These are phyloP conservation scores for Pristionchus arcanus DNA, from an alignment of 2,888 invertebrate species.

Conservation along the genomic window DNA sequence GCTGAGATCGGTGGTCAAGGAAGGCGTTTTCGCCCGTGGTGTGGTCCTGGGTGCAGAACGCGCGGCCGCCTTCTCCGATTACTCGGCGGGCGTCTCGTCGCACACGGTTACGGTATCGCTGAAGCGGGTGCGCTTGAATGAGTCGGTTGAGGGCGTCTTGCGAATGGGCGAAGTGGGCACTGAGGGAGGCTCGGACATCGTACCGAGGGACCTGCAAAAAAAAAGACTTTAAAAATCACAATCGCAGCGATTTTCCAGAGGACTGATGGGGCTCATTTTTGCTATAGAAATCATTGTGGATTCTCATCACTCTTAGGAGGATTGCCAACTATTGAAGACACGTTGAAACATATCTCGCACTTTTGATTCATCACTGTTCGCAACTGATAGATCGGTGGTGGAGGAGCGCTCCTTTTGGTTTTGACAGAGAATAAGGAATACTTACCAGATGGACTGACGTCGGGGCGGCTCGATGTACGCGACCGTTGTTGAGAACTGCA, in stretches of 20 bases:
- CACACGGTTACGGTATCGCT: constrained; percentile 68
- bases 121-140: constrained; percentile 67
- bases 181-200: constrained; percentile 53
- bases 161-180: constrained; percentile 55
- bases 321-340: not conserved
- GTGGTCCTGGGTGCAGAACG: not conserved
- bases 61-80: not conserved
- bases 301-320: not conserved
- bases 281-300: constrained; percentile 19
- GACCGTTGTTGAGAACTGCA: constrained; percentile 68
- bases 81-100: constrained; percentile 13
- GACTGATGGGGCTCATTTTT: too few species aligned
- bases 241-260: too few species aligned
- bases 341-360: not conserved
- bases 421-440: not conserved
- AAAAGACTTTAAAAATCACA: too few species aligned
- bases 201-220: constrained; percentile 37
- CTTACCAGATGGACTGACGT: constrained; percentile 48
- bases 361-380: not conserved
- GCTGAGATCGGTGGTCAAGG: constrained; percentile 48
- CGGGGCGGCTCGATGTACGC: constrained; percentile 65
- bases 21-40: not conserved
- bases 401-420: too few species aligned
- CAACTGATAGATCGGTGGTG: not conserved
- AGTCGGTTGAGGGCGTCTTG: constrained; percentile 56